Evolutionary conservation across 2,113 vertebrate species (phyloP).

Genomic region (Ceyx cyanopectus): DNA sequence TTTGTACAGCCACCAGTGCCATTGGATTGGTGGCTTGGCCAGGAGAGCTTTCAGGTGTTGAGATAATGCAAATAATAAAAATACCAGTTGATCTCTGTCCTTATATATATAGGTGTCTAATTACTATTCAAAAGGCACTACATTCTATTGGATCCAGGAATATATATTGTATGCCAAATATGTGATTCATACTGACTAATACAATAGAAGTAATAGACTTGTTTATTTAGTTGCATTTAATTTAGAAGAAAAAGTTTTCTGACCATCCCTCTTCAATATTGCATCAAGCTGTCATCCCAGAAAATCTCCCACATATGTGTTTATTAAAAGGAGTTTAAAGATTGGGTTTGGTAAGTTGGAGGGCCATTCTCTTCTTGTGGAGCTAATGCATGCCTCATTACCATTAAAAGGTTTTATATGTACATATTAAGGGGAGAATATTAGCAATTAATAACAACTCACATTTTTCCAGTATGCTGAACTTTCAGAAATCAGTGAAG

Average conservation of each 20-base stretch:
- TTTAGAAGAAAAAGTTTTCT: constrained; percentile 24
- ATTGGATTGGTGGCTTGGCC: not conserved
- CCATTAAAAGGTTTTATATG: constrained; percentile 45
- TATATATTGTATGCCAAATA: not conserved
- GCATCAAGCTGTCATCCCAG: not conserved
- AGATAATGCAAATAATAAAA: constrained; percentile 20
- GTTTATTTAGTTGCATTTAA: constrained; percentile 47
- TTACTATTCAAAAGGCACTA: constrained; percentile 35
- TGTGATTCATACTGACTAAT: constrained; percentile 37
- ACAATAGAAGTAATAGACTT: not conserved
- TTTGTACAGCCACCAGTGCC: not conserved
- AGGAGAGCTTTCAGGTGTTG: not conserved
- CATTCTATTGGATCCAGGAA: not conserved
- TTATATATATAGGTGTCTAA: not conserved
- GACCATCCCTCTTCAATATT: not conserved
- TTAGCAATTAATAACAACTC: constrained; percentile 24
- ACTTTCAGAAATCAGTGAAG: constrained; percentile 18
- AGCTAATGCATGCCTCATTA: constrained; percentile 52
- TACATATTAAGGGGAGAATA: constrained; percentile 38
- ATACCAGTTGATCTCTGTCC: not conserved
- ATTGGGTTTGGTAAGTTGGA: not conserved
- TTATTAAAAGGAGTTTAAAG: not conserved
- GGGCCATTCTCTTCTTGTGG: not conserved
- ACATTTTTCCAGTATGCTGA: constrained; percentile 14
- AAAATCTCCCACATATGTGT: not conserved